Percentiles rank a stretch among this genome's conserved stretches.
phyloP scores from a whole-genome alignment of 2,888 invertebrate genomes.

The Heliconius charithonia region DNA sequence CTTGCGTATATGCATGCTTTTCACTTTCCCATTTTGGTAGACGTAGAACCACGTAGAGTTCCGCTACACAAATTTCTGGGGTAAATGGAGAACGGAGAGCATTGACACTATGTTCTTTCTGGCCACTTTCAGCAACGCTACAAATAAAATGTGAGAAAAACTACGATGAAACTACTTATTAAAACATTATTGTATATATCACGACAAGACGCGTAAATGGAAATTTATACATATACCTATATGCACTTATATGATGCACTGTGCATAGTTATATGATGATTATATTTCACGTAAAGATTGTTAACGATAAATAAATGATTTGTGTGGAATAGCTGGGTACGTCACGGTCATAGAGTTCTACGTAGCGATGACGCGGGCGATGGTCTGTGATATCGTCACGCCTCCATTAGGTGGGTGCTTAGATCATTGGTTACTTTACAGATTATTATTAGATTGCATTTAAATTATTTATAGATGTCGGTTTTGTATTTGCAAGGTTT shows the following conservation, averaged over 20 bases:
- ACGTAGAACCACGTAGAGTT: too few species aligned
- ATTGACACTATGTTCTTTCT: too few species aligned
- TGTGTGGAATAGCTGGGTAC: neutral
- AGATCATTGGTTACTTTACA: constrained; percentile 1
- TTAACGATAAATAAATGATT: constrained; percentile 9
- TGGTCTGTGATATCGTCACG: constrained; percentile 12
- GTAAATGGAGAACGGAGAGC: too few species aligned
- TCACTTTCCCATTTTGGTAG: too few species aligned
- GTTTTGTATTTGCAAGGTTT: too few species aligned
- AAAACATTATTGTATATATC: neutral
- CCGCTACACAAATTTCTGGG: too few species aligned
- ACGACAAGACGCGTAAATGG: neutral
- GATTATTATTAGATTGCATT: neutral
- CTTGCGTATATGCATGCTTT: too few species aligned
- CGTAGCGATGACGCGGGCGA: constrained; percentile 13
- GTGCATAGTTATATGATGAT: constrained; percentile 23
- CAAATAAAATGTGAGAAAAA: too few species aligned
- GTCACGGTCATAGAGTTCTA: constrained; percentile 18
- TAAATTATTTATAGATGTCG: neutral
- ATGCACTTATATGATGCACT: constrained; percentile 4
- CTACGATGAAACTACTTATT: too few species aligned
- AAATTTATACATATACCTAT: neutral
- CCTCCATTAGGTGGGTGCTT: neutral
- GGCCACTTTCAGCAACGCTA: too few species aligned
- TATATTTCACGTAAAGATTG: constrained; percentile 29